Evolutionary conservation across 23 tunicate genomes (phyloP).

Genomic region (Styela plicata): DNA sequence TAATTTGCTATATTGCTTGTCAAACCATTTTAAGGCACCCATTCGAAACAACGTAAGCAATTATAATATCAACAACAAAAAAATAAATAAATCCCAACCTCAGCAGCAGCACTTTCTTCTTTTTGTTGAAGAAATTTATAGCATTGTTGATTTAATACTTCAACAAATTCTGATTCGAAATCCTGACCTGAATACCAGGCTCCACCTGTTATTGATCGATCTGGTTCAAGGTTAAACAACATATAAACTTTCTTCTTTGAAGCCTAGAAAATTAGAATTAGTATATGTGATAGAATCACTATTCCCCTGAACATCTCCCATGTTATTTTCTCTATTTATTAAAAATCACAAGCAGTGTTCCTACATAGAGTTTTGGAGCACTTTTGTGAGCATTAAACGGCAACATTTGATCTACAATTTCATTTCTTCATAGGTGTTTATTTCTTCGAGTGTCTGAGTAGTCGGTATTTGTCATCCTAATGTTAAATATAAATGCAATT

Average conservation of each 20-base stretch:
- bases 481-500: no score
- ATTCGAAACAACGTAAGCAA: background rate
- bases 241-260: conserved; percentile 85
- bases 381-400: no score
- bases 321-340: no score
- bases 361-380: no score
- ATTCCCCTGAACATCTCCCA: background rate
- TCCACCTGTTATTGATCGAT: conserved; percentile 92
- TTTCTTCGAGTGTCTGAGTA: no score
- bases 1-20: background rate
- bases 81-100: conserved; percentile 47
- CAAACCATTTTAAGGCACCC: background rate
- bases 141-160: conserved; percentile 85
- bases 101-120: conserved; percentile 49
- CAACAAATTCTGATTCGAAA: conserved; percentile 96
- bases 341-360: conserved; percentile 38
- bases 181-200: conserved; percentile 91
- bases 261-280: conserved; percentile 35
- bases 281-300: background rate
- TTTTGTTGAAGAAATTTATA: conserved; percentile 74
- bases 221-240: conserved; percentile 81
- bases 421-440: no score
- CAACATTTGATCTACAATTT: no score
- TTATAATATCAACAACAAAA: background rate
- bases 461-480: no score